Evolutionary conservation across 2,113 vertebrate species (phyloP).

Genomic region (Trematocara marginatum): DNA sequence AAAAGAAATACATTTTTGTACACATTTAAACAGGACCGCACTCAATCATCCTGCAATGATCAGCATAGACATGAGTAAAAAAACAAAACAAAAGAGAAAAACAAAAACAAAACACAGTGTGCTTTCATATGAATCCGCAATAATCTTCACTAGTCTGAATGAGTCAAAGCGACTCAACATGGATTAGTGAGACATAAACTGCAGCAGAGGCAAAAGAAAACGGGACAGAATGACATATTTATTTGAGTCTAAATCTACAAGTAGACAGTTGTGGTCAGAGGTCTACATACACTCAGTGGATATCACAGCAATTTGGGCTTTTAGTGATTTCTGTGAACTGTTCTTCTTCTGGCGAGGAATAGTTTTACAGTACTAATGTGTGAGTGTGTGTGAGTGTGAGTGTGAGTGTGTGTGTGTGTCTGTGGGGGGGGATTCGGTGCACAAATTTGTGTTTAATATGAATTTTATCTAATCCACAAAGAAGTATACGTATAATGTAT

Average conservation of each 20-base stretch:
- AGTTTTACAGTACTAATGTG: not conserved
- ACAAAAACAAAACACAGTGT: not conserved
- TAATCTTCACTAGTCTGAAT: conserved; percentile 43
- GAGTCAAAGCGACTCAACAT: conserved; percentile 20
- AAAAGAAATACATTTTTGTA: not conserved
- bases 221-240: not conserved
- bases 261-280: not conserved
- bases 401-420: too few species aligned
- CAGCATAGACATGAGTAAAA: not conserved
- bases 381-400: not conserved
- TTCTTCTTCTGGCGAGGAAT: not conserved
- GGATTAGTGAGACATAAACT: conserved; percentile 34
- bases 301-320: not conserved
- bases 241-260: not conserved
- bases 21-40: not conserved
- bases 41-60: not conserved
- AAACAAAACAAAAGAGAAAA: not conserved
- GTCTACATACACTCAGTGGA: not conserved
- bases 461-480: not conserved
- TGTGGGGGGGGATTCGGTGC: not conserved
- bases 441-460: not conserved
- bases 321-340: not conserved
- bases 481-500: not conserved
- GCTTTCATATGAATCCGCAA: not conserved
- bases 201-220: not conserved